These are phyloP conservation scores for Lonchura striata DNA, from an alignment of 2,113 vertebrate species.

Conservation along the genomic window DNA sequence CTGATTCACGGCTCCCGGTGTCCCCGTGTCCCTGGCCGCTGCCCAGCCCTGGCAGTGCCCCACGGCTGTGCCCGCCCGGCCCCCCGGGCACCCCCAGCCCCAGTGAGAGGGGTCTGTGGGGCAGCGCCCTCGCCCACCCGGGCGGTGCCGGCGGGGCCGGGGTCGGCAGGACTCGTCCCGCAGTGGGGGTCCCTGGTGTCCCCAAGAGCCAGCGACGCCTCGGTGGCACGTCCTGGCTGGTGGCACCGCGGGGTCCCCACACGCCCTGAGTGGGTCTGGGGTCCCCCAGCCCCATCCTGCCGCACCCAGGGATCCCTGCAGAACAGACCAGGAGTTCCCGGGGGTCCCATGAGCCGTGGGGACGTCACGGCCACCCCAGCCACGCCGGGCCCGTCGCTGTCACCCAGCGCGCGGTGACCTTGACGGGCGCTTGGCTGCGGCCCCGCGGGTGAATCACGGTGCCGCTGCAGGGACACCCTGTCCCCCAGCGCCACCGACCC, in stretches of 20 bases:
- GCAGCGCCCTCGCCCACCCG: background rate
- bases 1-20: background rate
- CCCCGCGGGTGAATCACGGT: background rate
- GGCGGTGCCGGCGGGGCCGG: background rate
- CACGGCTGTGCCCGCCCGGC: background rate
- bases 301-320: background rate
- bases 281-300: background rate
- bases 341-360: background rate
- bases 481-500: background rate
- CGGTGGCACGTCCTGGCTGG: background rate
- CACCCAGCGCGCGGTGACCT: background rate
- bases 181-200: background rate
- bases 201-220: background rate
- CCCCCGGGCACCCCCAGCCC: background rate
- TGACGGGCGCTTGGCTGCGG: background rate
- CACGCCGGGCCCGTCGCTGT: background rate
- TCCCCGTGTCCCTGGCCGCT: background rate
- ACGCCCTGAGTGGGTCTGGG: background rate
- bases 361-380: background rate
- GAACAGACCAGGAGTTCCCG: background rate
- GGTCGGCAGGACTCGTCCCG: background rate
- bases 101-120: background rate
- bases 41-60: background rate
- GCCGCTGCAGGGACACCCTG: background rate
- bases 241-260: background rate